Evolutionary conservation across 2,888 invertebrate species (phyloP).

Genomic region (Eristalis arbustorum): DNA sequence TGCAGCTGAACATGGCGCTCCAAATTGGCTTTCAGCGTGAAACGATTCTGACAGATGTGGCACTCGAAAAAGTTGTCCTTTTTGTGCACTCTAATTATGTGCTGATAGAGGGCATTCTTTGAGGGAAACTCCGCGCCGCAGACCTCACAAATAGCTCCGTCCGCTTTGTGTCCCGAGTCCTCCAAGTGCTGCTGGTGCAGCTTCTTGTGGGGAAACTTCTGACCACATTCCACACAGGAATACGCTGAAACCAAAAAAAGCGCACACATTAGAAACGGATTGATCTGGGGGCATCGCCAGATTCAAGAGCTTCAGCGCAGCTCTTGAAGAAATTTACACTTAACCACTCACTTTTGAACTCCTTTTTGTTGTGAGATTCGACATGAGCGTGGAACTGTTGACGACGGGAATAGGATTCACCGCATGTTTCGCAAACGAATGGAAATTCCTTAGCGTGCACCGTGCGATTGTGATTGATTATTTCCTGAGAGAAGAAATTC

Average conservation of each 20-base stretch:
- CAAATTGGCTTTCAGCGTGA: conserved; percentile 79
- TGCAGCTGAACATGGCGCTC: conserved; percentile 80
- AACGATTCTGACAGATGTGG: conserved; percentile 80
- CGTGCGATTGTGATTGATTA: conserved; percentile 79
- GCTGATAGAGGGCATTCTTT: conserved; percentile 79
- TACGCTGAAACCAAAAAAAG: conserved; percentile 73
- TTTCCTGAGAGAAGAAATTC: conserved; percentile 75
- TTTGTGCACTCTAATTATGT: conserved; percentile 79
- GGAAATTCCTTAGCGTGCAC: conserved; percentile 80
- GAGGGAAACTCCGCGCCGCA: conserved; percentile 79
- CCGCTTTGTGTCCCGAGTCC: conserved; percentile 79
- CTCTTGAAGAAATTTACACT: conserved; percentile 76
- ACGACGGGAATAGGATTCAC: conserved; percentile 79
- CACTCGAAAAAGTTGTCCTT: conserved; percentile 80
- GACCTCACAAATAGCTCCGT: conserved; percentile 80
- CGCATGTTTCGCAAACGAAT: conserved; percentile 80
- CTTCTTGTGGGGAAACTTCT: conserved; percentile 78
- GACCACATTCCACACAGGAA: conserved; percentile 78
- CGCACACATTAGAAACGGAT: not conserved
- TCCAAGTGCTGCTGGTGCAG: conserved; percentile 79
- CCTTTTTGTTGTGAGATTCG: conserved; percentile 80
- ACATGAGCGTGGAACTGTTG: conserved; percentile 80
- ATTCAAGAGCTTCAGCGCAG: conserved; percentile 15
- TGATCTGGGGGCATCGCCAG: not conserved
- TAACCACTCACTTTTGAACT: conserved; percentile 79